phyloP scores from a whole-genome alignment of 2,797 vertebrate species.

The Scomberomorus guttatus region DNA sequence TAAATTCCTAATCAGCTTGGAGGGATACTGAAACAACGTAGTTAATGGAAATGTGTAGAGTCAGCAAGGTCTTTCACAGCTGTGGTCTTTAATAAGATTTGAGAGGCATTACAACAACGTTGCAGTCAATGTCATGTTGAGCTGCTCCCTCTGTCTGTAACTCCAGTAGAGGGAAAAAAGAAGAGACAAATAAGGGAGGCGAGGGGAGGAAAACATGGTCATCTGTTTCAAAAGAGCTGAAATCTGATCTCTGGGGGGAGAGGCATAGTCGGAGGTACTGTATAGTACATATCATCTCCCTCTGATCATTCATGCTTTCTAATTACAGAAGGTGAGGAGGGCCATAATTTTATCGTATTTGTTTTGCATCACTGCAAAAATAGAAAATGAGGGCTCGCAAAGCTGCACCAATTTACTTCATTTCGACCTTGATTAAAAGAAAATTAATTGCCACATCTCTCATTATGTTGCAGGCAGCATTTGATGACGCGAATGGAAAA shows the following conservation, averaged over 20 bases:
- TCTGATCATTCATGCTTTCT: conserved; percentile 99
- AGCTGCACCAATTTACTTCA: conserved; percentile 99
- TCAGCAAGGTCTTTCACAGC: conserved; percentile 90
- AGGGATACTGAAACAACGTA: conserved; percentile 84
- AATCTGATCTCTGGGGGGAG: conserved; percentile 89
- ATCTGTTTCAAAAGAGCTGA: conserved; percentile 89
- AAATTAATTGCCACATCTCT: conserved; percentile 99
- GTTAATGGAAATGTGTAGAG: conserved; percentile 88
- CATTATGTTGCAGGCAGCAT: conserved; percentile 97
- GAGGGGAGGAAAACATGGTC: conserved; percentile 86
- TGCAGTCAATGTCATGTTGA: conserved; percentile 89
- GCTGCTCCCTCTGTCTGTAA: conserved; percentile 87
- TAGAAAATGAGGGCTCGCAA: conserved; percentile 99
- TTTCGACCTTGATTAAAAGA: conserved; percentile 99
- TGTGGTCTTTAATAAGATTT: conserved; percentile 91
- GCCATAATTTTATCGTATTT: conserved; percentile 99
- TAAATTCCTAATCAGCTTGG: conserved; percentile 90
- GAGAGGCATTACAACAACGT: conserved; percentile 89
- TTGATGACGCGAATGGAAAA: conserved; percentile 90
- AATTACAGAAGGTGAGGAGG: conserved; percentile 99
- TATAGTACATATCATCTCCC: conserved; percentile 92
- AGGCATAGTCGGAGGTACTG: conserved; percentile 80
- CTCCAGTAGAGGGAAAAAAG: conserved; percentile 71
- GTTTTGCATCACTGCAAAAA: conserved; percentile 99
- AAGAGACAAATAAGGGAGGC: conserved; percentile 81